phyloP scores from a whole-genome alignment of 2,113 vertebrate genomes.

The Artemisiospiza belli region DNA sequence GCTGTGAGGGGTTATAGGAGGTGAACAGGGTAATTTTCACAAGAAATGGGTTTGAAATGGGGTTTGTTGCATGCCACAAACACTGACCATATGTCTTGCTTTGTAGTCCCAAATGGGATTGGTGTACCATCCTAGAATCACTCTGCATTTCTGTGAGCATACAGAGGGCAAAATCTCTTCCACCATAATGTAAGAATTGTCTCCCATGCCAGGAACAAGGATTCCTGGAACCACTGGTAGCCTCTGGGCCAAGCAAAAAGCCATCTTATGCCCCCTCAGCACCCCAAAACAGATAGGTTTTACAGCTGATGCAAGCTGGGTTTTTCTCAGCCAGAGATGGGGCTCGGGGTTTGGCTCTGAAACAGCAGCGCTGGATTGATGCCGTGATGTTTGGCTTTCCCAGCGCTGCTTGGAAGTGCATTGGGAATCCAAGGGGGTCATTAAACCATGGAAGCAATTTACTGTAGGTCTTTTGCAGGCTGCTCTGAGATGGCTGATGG shows the following conservation, averaged over 20 bases:
- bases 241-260: not conserved
- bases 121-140: not conserved
- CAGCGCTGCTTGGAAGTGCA: not conserved
- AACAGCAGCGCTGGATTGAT: rapidly evolving
- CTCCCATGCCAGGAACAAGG: not conserved
- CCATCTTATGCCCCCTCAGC: not conserved
- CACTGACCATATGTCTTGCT: not conserved
- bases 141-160: not conserved
- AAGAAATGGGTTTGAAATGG: not conserved
- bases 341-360: not conserved
- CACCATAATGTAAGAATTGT: rapidly evolving
- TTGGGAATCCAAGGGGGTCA: not conserved
- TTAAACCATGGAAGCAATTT: not conserved
- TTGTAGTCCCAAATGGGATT: not conserved
- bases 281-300: not conserved
- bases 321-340: not conserved
- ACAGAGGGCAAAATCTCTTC: not conserved
- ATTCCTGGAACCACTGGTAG: not conserved
- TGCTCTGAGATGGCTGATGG: not conserved
- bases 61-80: not conserved
- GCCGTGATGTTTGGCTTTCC: not conserved
- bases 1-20: not conserved
- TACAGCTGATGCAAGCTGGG: rapidly evolving
- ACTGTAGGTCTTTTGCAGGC: not conserved
- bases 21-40: not conserved